Evolutionary conservation across 2,113 vertebrate species (phyloP).

Genomic region (Hippopotamus amphibius): DNA sequence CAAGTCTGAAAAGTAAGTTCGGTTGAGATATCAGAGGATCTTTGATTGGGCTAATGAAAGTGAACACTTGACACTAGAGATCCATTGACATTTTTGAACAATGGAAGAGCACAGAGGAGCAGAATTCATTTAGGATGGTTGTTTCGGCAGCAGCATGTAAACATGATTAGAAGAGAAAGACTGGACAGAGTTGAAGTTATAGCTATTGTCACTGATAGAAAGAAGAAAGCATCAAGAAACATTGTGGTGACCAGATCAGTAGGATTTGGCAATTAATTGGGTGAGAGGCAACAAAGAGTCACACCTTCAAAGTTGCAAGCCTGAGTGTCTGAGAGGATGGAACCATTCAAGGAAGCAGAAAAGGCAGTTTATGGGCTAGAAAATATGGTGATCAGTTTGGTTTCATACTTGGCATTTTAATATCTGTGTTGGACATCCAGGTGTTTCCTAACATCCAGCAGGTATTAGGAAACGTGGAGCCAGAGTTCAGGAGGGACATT

Average conservation of each 20-base stretch:
- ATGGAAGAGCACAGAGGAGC: background rate
- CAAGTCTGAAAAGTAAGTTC: background rate
- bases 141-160: background rate
- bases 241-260: background rate
- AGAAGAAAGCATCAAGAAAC: background rate
- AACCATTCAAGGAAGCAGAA: background rate
- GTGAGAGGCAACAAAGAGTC: background rate
- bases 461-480: background rate
- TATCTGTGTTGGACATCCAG: background rate
- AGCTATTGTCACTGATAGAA: background rate
- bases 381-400: background rate
- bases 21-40: background rate
- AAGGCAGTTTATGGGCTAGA: background rate
- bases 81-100: background rate
- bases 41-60: background rate
- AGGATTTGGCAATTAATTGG: background rate
- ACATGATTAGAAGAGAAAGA: background rate
- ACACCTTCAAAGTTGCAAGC: background rate
- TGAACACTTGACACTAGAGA: background rate
- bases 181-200: background rate
- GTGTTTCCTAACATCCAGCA: background rate
- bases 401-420: background rate
- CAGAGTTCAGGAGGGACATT: background rate
- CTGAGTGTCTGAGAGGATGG: background rate
- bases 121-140: background rate